A percentile compares a stretch with the other conserved stretches of the same genome.
phyloP scores from a whole-genome alignment of 1,140 invertebrate species.

The Drosophila gunungcola region DNA sequence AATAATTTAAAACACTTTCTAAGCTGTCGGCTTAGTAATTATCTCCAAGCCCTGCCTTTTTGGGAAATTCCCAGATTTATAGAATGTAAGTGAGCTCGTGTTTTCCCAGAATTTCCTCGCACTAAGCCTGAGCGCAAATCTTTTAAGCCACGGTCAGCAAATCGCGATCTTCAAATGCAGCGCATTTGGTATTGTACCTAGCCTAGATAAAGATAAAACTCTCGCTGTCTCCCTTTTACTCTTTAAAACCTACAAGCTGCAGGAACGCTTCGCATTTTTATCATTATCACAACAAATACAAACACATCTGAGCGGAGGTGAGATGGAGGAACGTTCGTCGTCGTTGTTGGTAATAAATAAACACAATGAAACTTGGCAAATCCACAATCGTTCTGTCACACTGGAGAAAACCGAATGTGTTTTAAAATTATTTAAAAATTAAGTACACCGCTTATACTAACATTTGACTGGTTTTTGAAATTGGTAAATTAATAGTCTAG shows the following conservation, averaged over 20 bases:
- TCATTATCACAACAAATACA: conserved; percentile 42
- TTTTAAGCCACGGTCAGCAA: conserved; percentile 16
- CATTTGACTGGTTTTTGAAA: too few relatives aligned
- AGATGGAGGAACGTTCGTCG: conserved; percentile 26
- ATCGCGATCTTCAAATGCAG: conserved; percentile 24
- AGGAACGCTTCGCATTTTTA: conserved; percentile 49
- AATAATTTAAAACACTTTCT: conserved; percentile 2
- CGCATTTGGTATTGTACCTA: conserved; percentile 42
- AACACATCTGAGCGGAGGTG: conserved; percentile 24
- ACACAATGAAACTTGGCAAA: conserved; percentile 36
- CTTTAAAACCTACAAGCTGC: conserved; percentile 43
- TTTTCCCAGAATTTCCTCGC: conserved; percentile 17
- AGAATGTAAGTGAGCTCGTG: not conserved
- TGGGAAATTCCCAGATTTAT: conserved; percentile 5
- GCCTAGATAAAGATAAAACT: conserved; percentile 9
- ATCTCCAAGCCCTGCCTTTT: conserved; percentile 7
- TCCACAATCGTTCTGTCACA: conserved; percentile 15
- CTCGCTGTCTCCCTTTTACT: conserved; percentile 9
- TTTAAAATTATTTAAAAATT: not conserved
- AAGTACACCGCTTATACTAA: too few relatives aligned
- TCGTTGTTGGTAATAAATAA: conserved; percentile 58
- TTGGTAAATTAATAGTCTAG: too few relatives aligned
- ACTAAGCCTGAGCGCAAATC: conserved; percentile 21
- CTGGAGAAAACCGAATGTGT: not conserved
- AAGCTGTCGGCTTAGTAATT: conserved; percentile 6